Conservation (phyloP, 2,888 invertebrate genomes). For the Crocallis elinguaria region DNA sequence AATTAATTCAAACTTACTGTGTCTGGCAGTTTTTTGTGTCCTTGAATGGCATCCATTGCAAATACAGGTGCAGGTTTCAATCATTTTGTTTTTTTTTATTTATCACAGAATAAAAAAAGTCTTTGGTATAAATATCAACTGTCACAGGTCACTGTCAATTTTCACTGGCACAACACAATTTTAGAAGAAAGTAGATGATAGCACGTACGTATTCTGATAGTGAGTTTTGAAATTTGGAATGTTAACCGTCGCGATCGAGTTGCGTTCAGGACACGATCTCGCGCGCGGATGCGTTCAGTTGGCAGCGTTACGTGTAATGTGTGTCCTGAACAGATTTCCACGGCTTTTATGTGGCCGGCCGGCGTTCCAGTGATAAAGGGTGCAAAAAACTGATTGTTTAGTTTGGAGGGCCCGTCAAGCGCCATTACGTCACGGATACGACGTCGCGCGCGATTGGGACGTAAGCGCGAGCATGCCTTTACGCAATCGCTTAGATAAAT, state of each 20-base stretch:
- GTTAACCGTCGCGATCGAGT: slow-evolving; percentile 44
- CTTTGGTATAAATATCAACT: slow-evolving; percentile 47
- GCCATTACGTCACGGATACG: slow-evolving; percentile 73
- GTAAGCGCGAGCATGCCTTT: slow-evolving; percentile 71
- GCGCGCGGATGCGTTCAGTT: slow-evolving; percentile 73
- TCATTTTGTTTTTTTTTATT: slow-evolving; percentile 55
- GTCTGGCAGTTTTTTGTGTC: slow-evolving; percentile 51
- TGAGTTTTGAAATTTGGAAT: slow-evolving; percentile 45
- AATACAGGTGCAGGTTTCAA: slow-evolving; percentile 57
- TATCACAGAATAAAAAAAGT: slow-evolving; percentile 67
- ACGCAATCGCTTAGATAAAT: slow-evolving; percentile 76
- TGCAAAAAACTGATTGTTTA: slow-evolving; percentile 82
- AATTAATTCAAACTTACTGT: slow-evolving; percentile 55
- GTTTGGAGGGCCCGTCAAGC: slow-evolving; percentile 66
- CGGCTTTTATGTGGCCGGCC: slow-evolving; percentile 77
- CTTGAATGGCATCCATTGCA: slow-evolving; percentile 63
- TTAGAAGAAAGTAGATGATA: slow-evolving; percentile 13
- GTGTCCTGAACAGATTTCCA: slow-evolving; percentile 81
- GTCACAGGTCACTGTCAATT: slow-evolving; percentile 41
- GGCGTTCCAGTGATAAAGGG: slow-evolving; percentile 80
- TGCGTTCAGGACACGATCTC: slow-evolving; percentile 59
- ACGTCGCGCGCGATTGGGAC: slow-evolving; percentile 69
- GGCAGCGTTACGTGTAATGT: slow-evolving; percentile 77
- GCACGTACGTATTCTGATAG: slow-evolving; percentile 34
- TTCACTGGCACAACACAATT: slow-evolving; percentile 57